Conservation (phyloP, 1,140 invertebrate species). For the Chymomyza costata region DNA sequence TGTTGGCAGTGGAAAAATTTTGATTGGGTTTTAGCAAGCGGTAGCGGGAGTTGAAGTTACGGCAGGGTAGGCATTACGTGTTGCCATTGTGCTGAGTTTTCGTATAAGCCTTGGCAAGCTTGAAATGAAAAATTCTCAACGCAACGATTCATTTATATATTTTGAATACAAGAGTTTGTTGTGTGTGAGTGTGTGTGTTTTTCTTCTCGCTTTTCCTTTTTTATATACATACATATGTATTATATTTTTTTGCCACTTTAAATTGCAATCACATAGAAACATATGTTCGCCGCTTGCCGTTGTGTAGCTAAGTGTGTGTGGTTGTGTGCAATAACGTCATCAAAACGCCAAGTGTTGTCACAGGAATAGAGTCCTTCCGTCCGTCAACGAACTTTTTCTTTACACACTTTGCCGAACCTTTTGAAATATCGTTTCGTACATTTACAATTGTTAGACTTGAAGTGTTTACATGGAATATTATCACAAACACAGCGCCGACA, state of each 20-base stretch:
- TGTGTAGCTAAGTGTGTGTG: not conserved
- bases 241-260: no score
- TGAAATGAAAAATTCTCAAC: no score
- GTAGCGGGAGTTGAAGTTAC: no score
- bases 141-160: no score
- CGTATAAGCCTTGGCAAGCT: no score
- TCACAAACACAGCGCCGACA: constrained; percentile 18
- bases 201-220: constrained; percentile 10
- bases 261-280: no score
- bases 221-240: constrained; percentile 6
- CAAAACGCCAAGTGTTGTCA: constrained; percentile 51
- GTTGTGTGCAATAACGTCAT: constrained; percentile 52
- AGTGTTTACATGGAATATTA: constrained; percentile 59
- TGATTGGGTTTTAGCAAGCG: no score
- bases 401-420: constrained; percentile 64
- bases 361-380: constrained; percentile 31
- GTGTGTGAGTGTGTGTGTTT: constrained; percentile 2
- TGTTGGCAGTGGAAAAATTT: no score
- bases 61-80: no score
- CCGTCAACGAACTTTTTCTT: constrained; percentile 13
- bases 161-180: no score
- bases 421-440: constrained; percentile 54
- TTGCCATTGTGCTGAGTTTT: no score
- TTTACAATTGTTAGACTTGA: constrained; percentile 57
- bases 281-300: constrained; percentile 23